Percentiles rank a stretch among this genome's conserved stretches.
These are phyloP conservation scores for Nemoura dubitans DNA, from an alignment of 2,888 invertebrate genomes.

Conservation along the genomic window DNA sequence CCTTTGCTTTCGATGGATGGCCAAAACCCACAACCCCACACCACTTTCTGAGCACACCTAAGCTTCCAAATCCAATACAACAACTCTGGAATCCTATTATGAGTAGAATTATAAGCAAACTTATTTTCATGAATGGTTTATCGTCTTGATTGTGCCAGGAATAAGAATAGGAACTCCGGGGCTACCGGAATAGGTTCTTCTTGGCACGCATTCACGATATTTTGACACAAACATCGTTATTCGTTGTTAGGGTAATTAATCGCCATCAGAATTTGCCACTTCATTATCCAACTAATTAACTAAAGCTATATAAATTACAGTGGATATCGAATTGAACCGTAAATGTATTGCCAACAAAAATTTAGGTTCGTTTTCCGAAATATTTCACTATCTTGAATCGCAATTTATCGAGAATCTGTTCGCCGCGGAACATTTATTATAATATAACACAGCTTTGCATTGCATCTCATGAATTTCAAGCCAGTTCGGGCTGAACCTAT, in stretches of 20 bases:
- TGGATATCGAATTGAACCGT: slow-evolving; percentile 20
- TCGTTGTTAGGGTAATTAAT: slow-evolving; percentile 25
- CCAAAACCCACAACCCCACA: slow-evolving; percentile 28
- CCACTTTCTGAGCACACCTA: not conserved
- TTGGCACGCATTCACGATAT: slow-evolving; percentile 35
- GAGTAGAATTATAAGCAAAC: slow-evolving; percentile 44
- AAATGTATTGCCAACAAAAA: slow-evolving; percentile 15
- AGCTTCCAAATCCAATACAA: slow-evolving; percentile 31
- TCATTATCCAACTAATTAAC: slow-evolving; percentile 20
- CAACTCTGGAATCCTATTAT: slow-evolving; percentile 47
- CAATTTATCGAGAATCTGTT: slow-evolving; percentile 49
- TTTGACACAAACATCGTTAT: slow-evolving; percentile 30
- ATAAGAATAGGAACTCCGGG: not conserved
- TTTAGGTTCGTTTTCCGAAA: not conserved
- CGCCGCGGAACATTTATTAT: slow-evolving; percentile 48
- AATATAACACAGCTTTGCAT: slow-evolving; percentile 14
- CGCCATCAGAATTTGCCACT: slow-evolving; percentile 19
- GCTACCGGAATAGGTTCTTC: slow-evolving; percentile 37
- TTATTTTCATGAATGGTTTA: slow-evolving; percentile 39
- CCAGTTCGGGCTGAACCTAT: slow-evolving; percentile 21
- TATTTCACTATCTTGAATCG: slow-evolving; percentile 40
- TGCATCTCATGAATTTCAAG: slow-evolving; percentile 32
- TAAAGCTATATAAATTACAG: not conserved
- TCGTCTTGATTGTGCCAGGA: slow-evolving; percentile 26
- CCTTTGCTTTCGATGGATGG: slow-evolving; percentile 18